Evolutionary conservation across 1,140 invertebrate genomes (phyloP), one percentile per base, ranked within the genome.

Genomic region (Pseudomyrmex concolor): DNA sequence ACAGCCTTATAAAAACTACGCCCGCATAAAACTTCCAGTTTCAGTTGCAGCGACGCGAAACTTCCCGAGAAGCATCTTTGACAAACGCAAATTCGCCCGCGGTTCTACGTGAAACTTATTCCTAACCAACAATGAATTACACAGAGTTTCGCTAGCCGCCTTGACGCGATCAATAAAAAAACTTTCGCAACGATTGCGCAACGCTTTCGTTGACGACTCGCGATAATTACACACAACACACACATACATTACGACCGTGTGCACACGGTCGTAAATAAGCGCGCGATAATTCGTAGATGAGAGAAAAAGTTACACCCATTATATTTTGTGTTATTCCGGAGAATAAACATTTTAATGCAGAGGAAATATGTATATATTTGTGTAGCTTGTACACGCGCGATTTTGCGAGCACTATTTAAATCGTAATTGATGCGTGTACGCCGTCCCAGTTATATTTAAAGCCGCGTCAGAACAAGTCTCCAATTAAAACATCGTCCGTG

Each of bases 401-500:
- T 88, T 88, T 85, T 78, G n/a, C 86, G 25, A 45, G 25, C n/a
- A 72, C 87, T 85, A 72, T 88, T 85, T 88, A 88, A 88, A 89
- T 88, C 81, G 84, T 89, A 89, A 89, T 89, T 87, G 88, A 87
- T 85, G 88, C 72, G 62, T 15, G 62, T 64, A 85, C 77, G 78
- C 80, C 70, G 57, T 55, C 17, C 45, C 85, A 48, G 50, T 48
- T 17, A 73, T 87, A 89, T 89, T 89, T 86, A 89, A 17, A 80
- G 81, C 81, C 34, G 55, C 68, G 19, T 17, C 70, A 59, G 55
- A 57, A 74, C 64, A 67, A 80, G 82, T 87, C 88, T 85, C 77
- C 85, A 89, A 89, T 89, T 89, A 89, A 89, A 89, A 89, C 85
- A 81, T 89, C 85, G 73, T 89, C 83, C 85, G 78, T 74, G 80